Evolutionary conservation across 2,888 invertebrate genomes (phyloP).

Genomic region (Hipparchia semele): DNA sequence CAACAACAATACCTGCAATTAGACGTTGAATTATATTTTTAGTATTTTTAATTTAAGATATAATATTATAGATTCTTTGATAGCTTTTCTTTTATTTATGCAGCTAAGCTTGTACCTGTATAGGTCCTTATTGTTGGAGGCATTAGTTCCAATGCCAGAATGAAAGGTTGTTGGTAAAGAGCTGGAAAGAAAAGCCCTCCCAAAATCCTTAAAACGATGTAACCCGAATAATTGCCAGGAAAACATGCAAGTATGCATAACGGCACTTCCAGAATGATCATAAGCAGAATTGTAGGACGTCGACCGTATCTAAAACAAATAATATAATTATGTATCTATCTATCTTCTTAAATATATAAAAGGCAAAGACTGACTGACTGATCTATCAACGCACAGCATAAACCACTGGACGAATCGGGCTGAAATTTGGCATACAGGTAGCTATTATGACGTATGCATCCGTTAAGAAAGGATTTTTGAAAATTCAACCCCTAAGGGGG

Average conservation of each 20-base stretch:
- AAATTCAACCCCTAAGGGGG: too few relatives aligned
- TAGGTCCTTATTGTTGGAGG: slow-evolving; percentile 84
- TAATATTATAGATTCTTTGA: too few relatives aligned
- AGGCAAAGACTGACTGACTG: too few relatives aligned
- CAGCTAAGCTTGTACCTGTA: slow-evolving; percentile 68
- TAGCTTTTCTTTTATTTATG: background rate
- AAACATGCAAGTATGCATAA: slow-evolving; percentile 85
- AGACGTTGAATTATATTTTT: background rate
- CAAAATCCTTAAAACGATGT: slow-evolving; percentile 81
- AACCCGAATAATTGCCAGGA: slow-evolving; percentile 83
- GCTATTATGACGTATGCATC: too few relatives aligned
- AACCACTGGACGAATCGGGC: too few relatives aligned
- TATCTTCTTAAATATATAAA: too few relatives aligned
- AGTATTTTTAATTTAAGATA: background rate
- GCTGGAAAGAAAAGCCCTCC: slow-evolving; percentile 87
- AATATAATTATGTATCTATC: background rate
- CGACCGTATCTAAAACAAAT: slow-evolving; percentile 82
- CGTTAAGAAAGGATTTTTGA: too few relatives aligned
- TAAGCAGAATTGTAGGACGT: slow-evolving; percentile 84
- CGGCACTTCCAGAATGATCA: slow-evolving; percentile 84
- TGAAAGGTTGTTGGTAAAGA: slow-evolving; percentile 86
- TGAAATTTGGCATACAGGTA: too few relatives aligned
- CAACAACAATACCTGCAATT: slow-evolving; percentile 82
- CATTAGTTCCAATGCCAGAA: slow-evolving; percentile 86
- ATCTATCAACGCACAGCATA: too few relatives aligned